phyloP scores from a whole-genome alignment of 2,888 invertebrate genomes.

The Flexamia atlantica region DNA sequence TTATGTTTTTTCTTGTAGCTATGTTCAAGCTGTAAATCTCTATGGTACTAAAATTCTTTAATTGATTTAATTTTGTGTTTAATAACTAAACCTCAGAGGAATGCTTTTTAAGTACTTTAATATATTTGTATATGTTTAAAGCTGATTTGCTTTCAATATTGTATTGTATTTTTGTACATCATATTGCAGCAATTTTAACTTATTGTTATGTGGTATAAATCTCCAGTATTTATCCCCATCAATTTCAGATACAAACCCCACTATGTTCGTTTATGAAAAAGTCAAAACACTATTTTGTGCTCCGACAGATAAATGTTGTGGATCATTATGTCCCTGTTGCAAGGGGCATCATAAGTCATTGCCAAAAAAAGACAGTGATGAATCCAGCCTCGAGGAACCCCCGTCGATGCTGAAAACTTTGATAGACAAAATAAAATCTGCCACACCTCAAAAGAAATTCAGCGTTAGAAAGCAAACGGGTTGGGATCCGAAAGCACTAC shows the following conservation, averaged over 20 bases:
- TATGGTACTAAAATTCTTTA: too few species aligned
- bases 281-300: not conserved
- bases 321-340: not conserved
- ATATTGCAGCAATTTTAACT: too few species aligned
- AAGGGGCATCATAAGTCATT: not conserved
- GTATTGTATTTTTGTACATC: too few species aligned
- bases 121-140: too few species aligned
- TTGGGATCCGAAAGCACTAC: not conserved
- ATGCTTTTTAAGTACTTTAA: too few species aligned
- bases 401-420: not conserved
- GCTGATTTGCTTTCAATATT: too few species aligned
- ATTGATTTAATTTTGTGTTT: too few species aligned
- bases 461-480: not conserved
- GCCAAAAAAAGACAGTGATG: not conserved
- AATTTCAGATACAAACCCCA: constrained; percentile 13
- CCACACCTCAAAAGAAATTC: not conserved
- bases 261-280: not conserved
- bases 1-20: too few species aligned
- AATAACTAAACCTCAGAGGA: too few species aligned
- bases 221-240: not conserved
- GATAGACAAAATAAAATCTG: not conserved
- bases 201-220: too few species aligned
- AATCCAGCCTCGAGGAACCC: not conserved
- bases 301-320: not conserved
- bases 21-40: too few species aligned